These are phyloP conservation scores for Chaetorhynchus papuensis DNA, from an alignment of 2,113 vertebrate genomes.

Conservation along the genomic window DNA sequence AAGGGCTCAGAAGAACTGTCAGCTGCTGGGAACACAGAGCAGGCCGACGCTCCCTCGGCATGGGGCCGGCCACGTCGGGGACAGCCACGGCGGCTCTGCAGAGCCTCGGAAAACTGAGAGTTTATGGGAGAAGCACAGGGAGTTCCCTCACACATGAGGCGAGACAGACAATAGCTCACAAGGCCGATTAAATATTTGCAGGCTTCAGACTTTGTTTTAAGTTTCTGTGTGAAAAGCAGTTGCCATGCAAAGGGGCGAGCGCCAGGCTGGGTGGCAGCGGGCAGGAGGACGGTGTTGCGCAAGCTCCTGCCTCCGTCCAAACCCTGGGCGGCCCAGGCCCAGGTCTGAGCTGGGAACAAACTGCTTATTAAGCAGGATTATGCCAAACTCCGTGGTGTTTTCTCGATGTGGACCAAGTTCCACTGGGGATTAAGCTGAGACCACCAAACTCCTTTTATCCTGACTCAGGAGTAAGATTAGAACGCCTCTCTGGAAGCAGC, in stretches of 20 bases:
- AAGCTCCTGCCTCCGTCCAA: background rate
- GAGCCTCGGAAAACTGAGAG: background rate
- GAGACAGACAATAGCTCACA: constrained; percentile 26
- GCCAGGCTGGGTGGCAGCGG: background rate
- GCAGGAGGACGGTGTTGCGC: background rate
- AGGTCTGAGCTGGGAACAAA: background rate
- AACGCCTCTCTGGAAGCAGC: fast-evolving
- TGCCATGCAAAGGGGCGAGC: background rate
- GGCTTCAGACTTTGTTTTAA: background rate
- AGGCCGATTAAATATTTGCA: constrained; percentile 2
- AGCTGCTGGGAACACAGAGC: constrained; percentile 13
- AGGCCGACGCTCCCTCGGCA: background rate
- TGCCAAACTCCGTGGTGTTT: background rate
- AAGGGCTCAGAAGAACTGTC: background rate
- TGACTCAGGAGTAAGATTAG: background rate
- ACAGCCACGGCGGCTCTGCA: background rate
- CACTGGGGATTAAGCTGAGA: background rate
- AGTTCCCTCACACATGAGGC: constrained; percentile 43
- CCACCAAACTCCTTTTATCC: background rate
- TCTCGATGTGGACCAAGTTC: background rate
- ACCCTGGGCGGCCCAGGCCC: background rate
- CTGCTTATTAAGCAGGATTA: background rate
- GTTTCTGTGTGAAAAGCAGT: background rate
- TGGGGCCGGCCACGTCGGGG: background rate
- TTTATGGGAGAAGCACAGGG: background rate